Conservation (phyloP, 2,113 vertebrate species). For the Esox niger region DNA sequence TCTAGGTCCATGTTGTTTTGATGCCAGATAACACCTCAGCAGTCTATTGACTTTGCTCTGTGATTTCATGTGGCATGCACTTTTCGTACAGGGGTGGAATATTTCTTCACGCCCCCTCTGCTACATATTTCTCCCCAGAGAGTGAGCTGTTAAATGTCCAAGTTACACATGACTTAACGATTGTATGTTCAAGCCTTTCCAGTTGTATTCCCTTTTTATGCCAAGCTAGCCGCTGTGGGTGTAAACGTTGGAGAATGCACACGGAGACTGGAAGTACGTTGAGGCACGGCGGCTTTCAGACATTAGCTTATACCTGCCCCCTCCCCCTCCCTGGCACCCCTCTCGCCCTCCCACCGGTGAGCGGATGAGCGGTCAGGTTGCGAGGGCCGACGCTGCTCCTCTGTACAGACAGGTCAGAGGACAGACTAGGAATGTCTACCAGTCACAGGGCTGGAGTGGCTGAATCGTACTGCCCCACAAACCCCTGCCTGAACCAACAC, state of each 20-base stretch:
- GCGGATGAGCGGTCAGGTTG: not conserved
- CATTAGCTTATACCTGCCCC: not conserved
- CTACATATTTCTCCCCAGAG: too few species aligned
- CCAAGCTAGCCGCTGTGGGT: not conserved
- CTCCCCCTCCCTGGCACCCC: not conserved
- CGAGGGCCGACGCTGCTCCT: not conserved
- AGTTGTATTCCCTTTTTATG: too few species aligned
- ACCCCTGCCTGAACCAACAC: not conserved
- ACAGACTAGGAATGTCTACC: not conserved
- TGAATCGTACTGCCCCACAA: not conserved
- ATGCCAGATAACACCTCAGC: too few species aligned
- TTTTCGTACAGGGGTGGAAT: too few species aligned
- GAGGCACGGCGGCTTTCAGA: too few species aligned
- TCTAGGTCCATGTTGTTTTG: too few species aligned
- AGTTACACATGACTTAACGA: too few species aligned
- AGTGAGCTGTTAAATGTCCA: too few species aligned
- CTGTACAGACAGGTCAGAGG: not conserved
- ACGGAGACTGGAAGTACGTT: not conserved
- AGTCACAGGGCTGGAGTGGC: not conserved
- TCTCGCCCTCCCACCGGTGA: not conserved
- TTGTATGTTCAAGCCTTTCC: too few species aligned
- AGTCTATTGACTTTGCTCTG: too few species aligned
- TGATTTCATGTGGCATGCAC: too few species aligned
- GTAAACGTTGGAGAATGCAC: not conserved
- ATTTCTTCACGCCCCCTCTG: too few species aligned